These are phyloP conservation scores for Anguilla obscura DNA, from an alignment of 2,797 vertebrate genomes.

Conservation along the genomic window DNA sequence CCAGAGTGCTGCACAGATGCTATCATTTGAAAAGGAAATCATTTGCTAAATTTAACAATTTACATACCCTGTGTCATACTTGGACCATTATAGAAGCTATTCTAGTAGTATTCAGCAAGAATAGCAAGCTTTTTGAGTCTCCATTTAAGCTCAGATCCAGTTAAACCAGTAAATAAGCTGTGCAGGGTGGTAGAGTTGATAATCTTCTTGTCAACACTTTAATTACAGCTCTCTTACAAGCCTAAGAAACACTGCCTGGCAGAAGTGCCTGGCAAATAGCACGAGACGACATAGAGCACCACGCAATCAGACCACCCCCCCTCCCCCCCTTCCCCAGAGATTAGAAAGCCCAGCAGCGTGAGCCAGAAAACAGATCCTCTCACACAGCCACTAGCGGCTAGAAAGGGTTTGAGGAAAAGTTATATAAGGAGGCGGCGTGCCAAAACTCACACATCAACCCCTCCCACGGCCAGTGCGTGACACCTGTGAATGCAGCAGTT, in stretches of 20 bases:
- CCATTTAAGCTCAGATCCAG: slow-evolving; percentile 8
- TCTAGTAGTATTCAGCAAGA: neutral
- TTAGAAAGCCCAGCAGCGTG: neutral
- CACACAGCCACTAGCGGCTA: neutral
- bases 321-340: neutral
- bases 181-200: slow-evolving; percentile 1
- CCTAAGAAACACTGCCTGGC: slow-evolving; percentile 27
- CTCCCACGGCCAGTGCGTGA: neutral
- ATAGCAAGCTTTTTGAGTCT: neutral
- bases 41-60: neutral
- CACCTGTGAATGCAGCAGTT: neutral
- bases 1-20: neutral
- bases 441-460: neutral
- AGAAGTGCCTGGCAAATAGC: slow-evolving; percentile 5
- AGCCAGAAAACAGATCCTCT: slow-evolving; percentile 23
- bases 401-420: neutral
- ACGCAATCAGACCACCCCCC: neutral
- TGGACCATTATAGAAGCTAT: neutral
- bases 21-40: neutral
- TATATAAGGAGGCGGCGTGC: slow-evolving; percentile 8
- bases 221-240: slow-evolving; percentile 15
- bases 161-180: slow-evolving; percentile 16
- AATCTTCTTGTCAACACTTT: slow-evolving; percentile 33
- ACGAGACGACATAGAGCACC: neutral
- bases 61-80: neutral